Percentiles rank a stretch among this genome's conserved stretches.
phyloP scores from a whole-genome alignment of 2,113 vertebrate genomes.

The Sardina pilchardus region DNA sequence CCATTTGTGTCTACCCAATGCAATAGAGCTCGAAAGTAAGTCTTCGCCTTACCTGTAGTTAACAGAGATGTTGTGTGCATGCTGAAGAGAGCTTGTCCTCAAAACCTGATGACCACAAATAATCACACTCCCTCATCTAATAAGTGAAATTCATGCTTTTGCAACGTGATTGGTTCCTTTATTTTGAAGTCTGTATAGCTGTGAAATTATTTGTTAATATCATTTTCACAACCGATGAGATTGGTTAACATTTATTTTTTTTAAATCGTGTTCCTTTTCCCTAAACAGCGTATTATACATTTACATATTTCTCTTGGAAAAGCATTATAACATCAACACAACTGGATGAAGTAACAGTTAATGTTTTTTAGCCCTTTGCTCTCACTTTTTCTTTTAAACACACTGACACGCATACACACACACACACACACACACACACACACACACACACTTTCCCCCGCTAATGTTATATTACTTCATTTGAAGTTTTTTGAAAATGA shows the following conservation, averaged over 20 bases:
- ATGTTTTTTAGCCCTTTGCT: background rate
- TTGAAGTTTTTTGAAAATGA: conserved; percentile 54
- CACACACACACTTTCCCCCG: background rate
- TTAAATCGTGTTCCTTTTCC: background rate
- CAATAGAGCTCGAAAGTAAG: conserved; percentile 99
- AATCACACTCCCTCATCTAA: conserved; percentile 93
- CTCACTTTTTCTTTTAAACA: background rate
- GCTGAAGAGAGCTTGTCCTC: conserved; percentile 87
- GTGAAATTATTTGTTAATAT: background rate
- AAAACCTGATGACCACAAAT: conserved; percentile 82
- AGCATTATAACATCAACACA: too few relatives aligned
- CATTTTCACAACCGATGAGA: background rate
- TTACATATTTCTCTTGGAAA: background rate
- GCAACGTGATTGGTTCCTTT: background rate
- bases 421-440: conserved; percentile 5
- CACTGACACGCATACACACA: background rate
- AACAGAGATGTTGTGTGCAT: conserved; percentile 89
- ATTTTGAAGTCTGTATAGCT: background rate
- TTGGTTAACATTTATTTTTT: background rate
- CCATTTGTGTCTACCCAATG: conserved; percentile 95
- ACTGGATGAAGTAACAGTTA: background rate
- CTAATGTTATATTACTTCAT: background rate
- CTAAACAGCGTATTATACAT: background rate
- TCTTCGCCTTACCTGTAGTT: conserved; percentile 81
- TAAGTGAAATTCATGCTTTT: conserved; percentile 92